phyloP scores from a whole-genome alignment of 2,888 invertebrate genomes.

The Vannuccia rotundouncinata region DNA sequence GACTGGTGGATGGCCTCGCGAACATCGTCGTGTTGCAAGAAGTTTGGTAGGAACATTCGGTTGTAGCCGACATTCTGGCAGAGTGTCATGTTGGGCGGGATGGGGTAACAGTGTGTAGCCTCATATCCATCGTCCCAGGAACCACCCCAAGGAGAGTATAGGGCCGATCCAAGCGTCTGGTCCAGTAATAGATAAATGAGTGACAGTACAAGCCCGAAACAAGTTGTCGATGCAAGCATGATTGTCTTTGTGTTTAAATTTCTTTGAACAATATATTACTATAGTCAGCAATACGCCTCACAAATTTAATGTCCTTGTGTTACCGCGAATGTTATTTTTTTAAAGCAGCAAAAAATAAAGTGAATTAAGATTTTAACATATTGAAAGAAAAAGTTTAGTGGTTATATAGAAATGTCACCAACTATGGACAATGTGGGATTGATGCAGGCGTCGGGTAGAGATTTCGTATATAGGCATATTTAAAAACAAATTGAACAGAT shows the following conservation, averaged over 20 bases:
- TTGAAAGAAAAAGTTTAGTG: too few species aligned
- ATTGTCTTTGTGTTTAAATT: not conserved
- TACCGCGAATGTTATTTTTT: too few species aligned
- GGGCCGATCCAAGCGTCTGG: not conserved
- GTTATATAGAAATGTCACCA: too few species aligned
- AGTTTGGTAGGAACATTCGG: conserved; percentile 38
- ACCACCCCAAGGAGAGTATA: conserved; percentile 1
- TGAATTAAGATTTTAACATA: too few species aligned
- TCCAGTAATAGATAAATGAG: not conserved
- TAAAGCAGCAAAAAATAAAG: too few species aligned
- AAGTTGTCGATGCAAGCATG: not conserved
- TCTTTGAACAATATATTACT: too few species aligned
- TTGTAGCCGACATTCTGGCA: conserved; percentile 37
- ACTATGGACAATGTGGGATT: too few species aligned
- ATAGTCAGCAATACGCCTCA: too few species aligned
- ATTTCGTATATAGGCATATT: too few species aligned
- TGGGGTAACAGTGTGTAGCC: conserved; percentile 29
- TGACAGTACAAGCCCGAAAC: not conserved
- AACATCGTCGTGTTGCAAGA: conserved; percentile 37
- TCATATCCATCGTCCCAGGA: conserved; percentile 5
- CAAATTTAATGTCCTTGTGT: too few species aligned
- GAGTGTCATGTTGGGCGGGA: conserved; percentile 36
- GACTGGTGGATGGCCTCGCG: conserved; percentile 36
- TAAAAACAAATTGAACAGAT: not conserved
- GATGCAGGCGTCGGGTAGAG: too few species aligned